Evolutionary conservation across 2,888 invertebrate genomes (phyloP).

Genomic region (Synergus laeviventris): DNA sequence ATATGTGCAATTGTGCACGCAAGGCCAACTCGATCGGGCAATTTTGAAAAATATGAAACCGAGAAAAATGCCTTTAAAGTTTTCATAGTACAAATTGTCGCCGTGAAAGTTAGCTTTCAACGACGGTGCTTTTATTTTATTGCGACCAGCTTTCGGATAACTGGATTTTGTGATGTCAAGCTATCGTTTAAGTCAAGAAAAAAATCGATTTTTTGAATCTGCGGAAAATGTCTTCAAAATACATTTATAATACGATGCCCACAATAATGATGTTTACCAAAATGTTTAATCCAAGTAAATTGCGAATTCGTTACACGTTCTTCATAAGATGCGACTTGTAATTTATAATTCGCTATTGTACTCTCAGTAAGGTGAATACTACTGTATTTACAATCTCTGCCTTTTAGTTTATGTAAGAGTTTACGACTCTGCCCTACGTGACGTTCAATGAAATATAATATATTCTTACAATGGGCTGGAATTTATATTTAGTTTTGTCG

Average conservation of each 20-base stretch:
- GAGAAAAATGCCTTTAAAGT: too few relatives aligned
- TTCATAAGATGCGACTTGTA: not conserved
- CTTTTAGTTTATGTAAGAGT: conserved; percentile 8
- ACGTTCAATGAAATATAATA: conserved; percentile 25
- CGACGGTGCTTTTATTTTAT: too few relatives aligned
- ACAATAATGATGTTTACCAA: not conserved
- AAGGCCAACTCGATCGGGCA: too few relatives aligned
- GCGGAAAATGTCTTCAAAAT: too few relatives aligned
- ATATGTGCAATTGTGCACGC: too few relatives aligned
- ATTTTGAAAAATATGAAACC: too few relatives aligned
- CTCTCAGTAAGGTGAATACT: not conserved
- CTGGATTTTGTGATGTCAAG: too few relatives aligned
- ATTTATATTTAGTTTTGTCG: conserved; percentile 18
- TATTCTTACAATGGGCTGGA: not conserved
- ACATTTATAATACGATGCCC: not conserved
- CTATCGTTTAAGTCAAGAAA: too few relatives aligned
- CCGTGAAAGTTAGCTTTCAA: too few relatives aligned
- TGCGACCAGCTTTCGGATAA: too few relatives aligned
- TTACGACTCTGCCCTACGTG: conserved; percentile 23
- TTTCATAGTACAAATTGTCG: too few relatives aligned
- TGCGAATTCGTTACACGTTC: not conserved
- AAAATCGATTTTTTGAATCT: too few relatives aligned
- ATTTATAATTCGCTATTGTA: not conserved
- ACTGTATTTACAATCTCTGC: not conserved
- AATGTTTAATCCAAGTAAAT: not conserved